phyloP scores from a whole-genome alignment of 2,113 vertebrate species.

The Melanerpes formicivorus region DNA sequence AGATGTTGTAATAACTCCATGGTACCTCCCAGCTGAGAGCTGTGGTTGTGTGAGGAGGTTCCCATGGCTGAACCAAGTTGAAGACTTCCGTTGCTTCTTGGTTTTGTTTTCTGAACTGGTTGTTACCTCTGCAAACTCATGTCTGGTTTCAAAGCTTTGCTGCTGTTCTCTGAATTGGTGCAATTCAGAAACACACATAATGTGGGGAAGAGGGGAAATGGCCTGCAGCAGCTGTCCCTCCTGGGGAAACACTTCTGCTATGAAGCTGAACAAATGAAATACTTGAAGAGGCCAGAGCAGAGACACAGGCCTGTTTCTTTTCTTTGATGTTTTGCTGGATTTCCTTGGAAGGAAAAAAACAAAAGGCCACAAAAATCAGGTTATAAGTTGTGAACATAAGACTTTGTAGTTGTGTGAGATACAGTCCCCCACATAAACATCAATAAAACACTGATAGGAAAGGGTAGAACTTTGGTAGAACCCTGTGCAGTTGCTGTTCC shows the following conservation, averaged over 20 bases:
- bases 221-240: not conserved
- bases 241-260: not conserved
- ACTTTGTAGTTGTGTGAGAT: not conserved
- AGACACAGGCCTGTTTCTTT: not conserved
- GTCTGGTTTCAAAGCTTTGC: not conserved
- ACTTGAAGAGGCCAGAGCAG: not conserved
- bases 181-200: not conserved
- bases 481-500: not conserved
- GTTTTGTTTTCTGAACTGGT: not conserved
- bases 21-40: not conserved
- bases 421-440: not conserved
- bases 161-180: not conserved
- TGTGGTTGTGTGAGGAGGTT: not conserved
- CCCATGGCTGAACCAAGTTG: not conserved
- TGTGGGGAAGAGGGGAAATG: not conserved
- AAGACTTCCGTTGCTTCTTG: not conserved
- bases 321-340: not conserved
- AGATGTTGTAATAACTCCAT: not conserved
- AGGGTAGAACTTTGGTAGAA: not conserved
- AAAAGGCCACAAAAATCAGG: not conserved
- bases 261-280: not conserved
- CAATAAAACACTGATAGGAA: not conserved
- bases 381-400: rapidly evolving
- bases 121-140: not conserved
- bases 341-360: not conserved